Conservation (phyloP, 2,797 vertebrate genomes). For the Telmatherina bonti region DNA sequence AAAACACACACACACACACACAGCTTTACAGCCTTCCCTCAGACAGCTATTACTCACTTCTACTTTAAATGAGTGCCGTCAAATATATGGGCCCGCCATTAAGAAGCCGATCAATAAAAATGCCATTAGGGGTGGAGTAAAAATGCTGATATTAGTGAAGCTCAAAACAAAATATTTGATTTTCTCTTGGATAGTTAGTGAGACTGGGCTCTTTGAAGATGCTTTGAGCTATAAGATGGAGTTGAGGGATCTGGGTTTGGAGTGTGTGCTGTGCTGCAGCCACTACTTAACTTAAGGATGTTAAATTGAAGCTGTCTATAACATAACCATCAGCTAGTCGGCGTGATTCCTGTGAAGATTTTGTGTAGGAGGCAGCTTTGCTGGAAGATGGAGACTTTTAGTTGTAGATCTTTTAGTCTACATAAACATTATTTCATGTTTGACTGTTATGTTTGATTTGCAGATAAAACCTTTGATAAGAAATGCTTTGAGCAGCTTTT, state of each 20-base stretch:
- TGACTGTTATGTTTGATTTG: not conserved
- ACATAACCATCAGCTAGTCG: slow-evolving; percentile 85
- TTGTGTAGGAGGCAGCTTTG: slow-evolving; percentile 86
- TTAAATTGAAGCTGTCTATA: slow-evolving; percentile 87
- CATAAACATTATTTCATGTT: not conserved
- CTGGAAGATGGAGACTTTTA: slow-evolving; percentile 80
- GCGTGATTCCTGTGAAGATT: slow-evolving; percentile 88
- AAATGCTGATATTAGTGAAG: slow-evolving; percentile 97
- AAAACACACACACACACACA: slow-evolving; percentile 32
- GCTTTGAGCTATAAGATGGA: slow-evolving; percentile 36
- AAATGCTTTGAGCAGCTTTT: too few relatives aligned
- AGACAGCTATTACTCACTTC: slow-evolving; percentile 97
- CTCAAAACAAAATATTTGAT: slow-evolving; percentile 98
- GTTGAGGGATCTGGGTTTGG: slow-evolving; percentile 3
- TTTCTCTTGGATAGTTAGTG: slow-evolving; percentile 89
- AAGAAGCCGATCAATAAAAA: slow-evolving; percentile 97
- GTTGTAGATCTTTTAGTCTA: not conserved
- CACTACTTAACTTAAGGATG: slow-evolving; percentile 89
- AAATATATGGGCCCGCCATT: slow-evolving; percentile 96
- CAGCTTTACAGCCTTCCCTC: slow-evolving; percentile 93
- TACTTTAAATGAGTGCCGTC: slow-evolving; percentile 97
- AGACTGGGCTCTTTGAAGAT: slow-evolving; percentile 83
- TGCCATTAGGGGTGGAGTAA: slow-evolving; percentile 94
- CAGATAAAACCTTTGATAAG: too few relatives aligned
- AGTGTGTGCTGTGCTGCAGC: slow-evolving; percentile 56